Evolutionary conservation across 2,797 vertebrate genomes (phyloP).

Genomic region (Odontamblyopus rebecca): DNA sequence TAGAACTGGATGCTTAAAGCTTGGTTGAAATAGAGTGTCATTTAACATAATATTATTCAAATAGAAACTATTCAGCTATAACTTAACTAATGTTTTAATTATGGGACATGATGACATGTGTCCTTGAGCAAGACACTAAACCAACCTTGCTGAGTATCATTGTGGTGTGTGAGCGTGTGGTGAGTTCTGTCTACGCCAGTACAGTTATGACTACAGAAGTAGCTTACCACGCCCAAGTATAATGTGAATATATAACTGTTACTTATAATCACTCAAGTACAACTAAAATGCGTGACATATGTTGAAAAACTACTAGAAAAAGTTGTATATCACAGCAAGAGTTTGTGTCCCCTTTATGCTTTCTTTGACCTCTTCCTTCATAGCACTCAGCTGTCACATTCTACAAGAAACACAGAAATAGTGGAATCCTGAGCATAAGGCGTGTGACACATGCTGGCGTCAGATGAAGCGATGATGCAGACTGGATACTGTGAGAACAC

Average conservation of each 20-base stretch:
- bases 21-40: too few species aligned
- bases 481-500: conserved; percentile 7
- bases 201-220: not conserved
- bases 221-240: not conserved
- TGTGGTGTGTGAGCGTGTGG: too few species aligned
- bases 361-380: conserved; percentile 19
- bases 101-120: too few species aligned
- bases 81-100: too few species aligned
- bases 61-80: too few species aligned
- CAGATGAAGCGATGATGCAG: conserved; percentile 9
- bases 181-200: too few species aligned
- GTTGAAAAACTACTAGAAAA: not conserved
- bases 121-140: too few species aligned
- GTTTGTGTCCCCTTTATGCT: conserved; percentile 11
- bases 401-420: conserved; percentile 1
- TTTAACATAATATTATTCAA: too few species aligned
- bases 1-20: too few species aligned
- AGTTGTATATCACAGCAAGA: too few species aligned
- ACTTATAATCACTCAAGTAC: not conserved
- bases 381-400: conserved; percentile 3
- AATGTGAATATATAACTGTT: too few species aligned
- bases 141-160: too few species aligned
- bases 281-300: not conserved
- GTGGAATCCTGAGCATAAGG: not conserved
- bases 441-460: conserved; percentile 7